Evolutionary conservation across 2,888 invertebrate species (phyloP).

Genomic region (Seira ritae): DNA sequence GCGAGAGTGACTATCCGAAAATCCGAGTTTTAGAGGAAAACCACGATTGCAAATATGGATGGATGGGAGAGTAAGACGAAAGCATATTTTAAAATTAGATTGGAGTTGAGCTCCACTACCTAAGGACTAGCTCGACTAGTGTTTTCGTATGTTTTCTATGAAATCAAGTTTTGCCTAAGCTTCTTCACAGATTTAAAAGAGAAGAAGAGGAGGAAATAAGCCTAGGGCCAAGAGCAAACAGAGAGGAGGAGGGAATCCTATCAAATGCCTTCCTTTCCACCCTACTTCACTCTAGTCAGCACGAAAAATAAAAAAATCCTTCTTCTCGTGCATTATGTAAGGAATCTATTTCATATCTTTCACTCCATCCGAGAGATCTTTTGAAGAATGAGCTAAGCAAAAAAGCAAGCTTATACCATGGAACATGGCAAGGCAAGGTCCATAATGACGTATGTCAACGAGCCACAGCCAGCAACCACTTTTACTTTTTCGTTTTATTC

Average conservation of each 20-base stretch:
- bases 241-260: constrained; percentile 42
- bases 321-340: not conserved
- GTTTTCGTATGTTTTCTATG: not conserved
- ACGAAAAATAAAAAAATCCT: not conserved
- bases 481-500: not conserved
- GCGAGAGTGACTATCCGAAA: not conserved
- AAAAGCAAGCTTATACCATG: not conserved
- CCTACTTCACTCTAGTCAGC: constrained; percentile 28
- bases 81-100: constrained; percentile 47
- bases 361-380: not conserved
- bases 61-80: constrained; percentile 8
- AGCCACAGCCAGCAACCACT: not conserved
- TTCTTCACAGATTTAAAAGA: constrained; percentile 18
- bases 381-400: not conserved
- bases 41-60: constrained; percentile 12
- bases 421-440: not conserved
- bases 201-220: constrained; percentile 21
- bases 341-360: constrained; percentile 38
- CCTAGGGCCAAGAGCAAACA: constrained; percentile 57
- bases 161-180: constrained; percentile 7
- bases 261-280: constrained; percentile 52
- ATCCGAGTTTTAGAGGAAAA: not conserved
- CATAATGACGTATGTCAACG: constrained; percentile 37
- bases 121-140: too few species aligned
- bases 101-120: constrained; percentile 2